Conservation (phyloP, 2,888 invertebrate species). For the Drosophila kambysellisi region DNA sequence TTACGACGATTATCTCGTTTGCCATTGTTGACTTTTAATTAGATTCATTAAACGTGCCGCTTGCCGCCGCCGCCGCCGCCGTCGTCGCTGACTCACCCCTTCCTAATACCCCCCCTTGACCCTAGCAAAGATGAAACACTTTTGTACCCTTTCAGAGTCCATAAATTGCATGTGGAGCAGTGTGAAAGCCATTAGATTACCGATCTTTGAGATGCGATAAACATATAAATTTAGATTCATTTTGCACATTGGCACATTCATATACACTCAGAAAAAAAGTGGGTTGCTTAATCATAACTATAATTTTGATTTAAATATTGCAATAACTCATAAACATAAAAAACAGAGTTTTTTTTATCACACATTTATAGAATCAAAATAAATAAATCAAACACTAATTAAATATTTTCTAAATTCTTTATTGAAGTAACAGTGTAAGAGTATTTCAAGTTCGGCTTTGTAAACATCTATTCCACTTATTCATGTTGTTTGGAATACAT, state of each 20-base stretch:
- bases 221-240: not conserved
- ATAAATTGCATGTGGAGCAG: not conserved
- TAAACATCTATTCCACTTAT: not conserved
- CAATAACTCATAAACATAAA: not conserved
- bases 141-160: conserved; percentile 12
- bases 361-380: not conserved
- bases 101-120: conserved; percentile 10
- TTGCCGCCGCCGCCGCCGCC: conserved; percentile 44
- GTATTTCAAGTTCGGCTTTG: conserved; percentile 31
- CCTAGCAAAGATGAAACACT: not conserved
- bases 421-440: conserved; percentile 1
- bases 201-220: not conserved
- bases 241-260: not conserved
- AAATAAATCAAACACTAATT: no score
- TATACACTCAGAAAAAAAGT: not conserved
- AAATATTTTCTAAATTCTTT: not conserved
- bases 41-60: conserved; percentile 82
- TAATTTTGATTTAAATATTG: not conserved
- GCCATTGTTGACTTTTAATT: conserved; percentile 83
- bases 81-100: conserved; percentile 11
- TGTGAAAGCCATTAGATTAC: not conserved
- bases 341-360: not conserved
- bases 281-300: not conserved
- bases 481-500: conserved; percentile 57
- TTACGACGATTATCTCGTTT: conserved; percentile 76